A percentile compares a stretch with the other conserved stretches of the same genome.
Conservation (phyloP, 2,888 invertebrate genomes). For the Melikaiella ostensackeni region DNA sequence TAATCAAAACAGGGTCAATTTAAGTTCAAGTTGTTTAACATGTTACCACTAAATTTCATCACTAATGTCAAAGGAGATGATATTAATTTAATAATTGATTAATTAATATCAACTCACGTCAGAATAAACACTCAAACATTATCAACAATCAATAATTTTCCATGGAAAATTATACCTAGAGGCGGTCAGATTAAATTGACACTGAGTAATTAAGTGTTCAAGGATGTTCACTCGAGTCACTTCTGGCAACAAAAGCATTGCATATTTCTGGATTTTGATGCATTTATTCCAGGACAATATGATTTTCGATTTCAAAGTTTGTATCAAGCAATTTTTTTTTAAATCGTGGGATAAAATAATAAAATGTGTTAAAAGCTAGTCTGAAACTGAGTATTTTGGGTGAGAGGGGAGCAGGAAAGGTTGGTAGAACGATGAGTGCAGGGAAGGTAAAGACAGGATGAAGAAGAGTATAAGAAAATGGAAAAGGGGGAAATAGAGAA, state of each 20-base stretch:
- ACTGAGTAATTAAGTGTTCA: neutral
- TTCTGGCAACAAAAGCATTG: neutral
- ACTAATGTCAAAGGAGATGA: neutral
- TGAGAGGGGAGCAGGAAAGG: too few relatives aligned
- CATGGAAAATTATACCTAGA: neutral
- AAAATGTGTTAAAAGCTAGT: too few relatives aligned
- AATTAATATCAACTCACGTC: neutral
- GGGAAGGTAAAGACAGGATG: too few relatives aligned
- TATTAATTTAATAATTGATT: neutral
- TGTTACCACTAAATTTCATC: neutral
- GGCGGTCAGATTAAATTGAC: neutral
- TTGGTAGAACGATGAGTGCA: too few relatives aligned
- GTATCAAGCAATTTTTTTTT: neutral
- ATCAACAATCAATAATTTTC: slow-evolving; percentile 16
- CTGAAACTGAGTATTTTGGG: too few relatives aligned
- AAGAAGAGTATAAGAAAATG: too few relatives aligned
- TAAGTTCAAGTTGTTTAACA: neutral
- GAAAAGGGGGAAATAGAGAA: too few relatives aligned
- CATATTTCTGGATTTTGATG: neutral
- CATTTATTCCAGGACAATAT: neutral
- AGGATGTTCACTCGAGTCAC: neutral
- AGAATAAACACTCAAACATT: slow-evolving; percentile 7
- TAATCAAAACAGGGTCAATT: neutral
- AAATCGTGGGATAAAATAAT: neutral
- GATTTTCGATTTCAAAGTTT: neutral